Base-by-base conservation (phyloP, 2,888 invertebrate species). In the Parnassius orleans region DNA sequence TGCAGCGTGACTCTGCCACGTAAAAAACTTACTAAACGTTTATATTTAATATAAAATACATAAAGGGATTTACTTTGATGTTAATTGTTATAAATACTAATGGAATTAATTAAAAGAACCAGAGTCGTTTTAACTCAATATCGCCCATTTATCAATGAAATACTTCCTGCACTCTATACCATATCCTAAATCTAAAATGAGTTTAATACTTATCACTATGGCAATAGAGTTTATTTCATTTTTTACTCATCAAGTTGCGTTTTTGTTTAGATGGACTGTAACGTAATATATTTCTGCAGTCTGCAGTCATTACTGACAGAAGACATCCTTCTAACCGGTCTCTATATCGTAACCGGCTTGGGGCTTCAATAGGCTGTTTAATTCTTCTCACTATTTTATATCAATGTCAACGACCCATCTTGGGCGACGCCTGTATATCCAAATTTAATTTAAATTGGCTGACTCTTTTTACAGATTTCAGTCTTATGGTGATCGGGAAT, bases 271-370 rank as follows among this genome's bases (percentile, higher is more conserved):
- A 57, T 52, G 56, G 47, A 52, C 61, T 57, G 53, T 57, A 57
- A 62, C 47, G 57, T 57, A 48, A 57, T 57, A 53, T 56, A 57
- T 61, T 61, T 53, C 53, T 62, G 57, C 61, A 33, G 33, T 33
- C 5, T 7, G 33, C 33, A 57, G 42, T 57, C 15, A 14, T 57
- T 52, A 61, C 19, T 42, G 55, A 55, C 43, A 53, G 61, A 57
- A 57, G 57, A 53, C 48, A 57, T 62, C 61, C 57, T 57, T 53
- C 57, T 42, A 53, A 62, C 61, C 61, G 61, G 61, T 62, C 61
- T 46, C 46, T 14, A 46, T 57, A 24, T 47, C 56, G 57, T 57
- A 62, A 62, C 61, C 57, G 61, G 61, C 61, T 60, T 47, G 41
- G 11, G 57, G 57, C 57, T 60, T 47, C 47, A 33, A 57, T 50